These are phyloP conservation scores for Eurytoma californica DNA, from an alignment of 2,888 invertebrate genomes.

Conservation along the genomic window DNA sequence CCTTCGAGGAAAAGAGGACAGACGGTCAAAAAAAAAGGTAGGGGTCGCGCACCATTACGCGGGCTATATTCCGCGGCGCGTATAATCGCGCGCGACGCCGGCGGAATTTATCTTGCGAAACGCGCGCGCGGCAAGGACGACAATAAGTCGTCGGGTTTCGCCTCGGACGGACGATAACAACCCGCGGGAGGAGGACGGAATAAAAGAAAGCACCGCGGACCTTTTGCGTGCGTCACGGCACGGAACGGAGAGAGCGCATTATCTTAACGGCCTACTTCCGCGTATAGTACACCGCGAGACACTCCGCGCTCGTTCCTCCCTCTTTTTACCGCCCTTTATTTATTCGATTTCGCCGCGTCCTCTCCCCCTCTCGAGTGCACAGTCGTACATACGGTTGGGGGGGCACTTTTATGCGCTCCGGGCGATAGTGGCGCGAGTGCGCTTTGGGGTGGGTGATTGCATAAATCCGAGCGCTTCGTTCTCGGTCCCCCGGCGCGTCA, in stretches of 20 bases:
- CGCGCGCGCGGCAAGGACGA: conserved; percentile 22
- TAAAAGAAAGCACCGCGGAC: conserved; percentile 4
- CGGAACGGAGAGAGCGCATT: conserved; percentile 27
- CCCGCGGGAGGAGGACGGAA: neutral
- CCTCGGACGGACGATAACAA: conserved; percentile 33
- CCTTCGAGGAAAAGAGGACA: neutral
- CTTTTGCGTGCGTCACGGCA: conserved; percentile 25
- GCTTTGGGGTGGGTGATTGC: conserved; percentile 5
- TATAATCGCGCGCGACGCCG: conserved; percentile 37
- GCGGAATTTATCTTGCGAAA: conserved; percentile 37
- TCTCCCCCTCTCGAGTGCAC: neutral
- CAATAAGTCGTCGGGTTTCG: conserved; percentile 38
- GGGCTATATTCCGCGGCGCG: conserved; percentile 15
- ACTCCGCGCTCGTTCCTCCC: neutral
- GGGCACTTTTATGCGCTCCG: conserved; percentile 2
- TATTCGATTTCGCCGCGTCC: conserved; percentile 17
- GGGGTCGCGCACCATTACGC: conserved; percentile 28
- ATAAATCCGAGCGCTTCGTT: neutral
- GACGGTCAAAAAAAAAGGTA: neutral
- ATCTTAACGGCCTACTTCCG: conserved; percentile 34
- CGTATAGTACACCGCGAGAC: conserved; percentile 4
- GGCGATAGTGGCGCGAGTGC: neutral
- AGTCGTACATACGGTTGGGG: neutral
- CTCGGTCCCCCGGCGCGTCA: neutral
- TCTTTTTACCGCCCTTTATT: conserved; percentile 5